Conservation (phyloP, 2,888 invertebrate genomes). For the Cylloceria caligata region DNA sequence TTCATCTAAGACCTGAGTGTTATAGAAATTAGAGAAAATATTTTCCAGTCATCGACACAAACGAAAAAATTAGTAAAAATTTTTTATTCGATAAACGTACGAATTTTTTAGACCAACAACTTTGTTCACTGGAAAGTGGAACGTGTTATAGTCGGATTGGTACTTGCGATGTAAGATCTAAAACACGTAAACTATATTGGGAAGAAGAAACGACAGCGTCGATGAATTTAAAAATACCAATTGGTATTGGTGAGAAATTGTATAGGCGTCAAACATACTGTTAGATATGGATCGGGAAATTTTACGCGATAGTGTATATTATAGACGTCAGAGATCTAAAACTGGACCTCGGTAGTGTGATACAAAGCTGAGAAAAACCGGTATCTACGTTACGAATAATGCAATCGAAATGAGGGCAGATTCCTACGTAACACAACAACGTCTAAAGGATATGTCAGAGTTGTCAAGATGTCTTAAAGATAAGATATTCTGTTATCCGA, state of each 20-base stretch:
- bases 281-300: constrained; percentile 13
- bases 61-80: too few species aligned
- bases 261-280: not conserved
- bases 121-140: too few species aligned
- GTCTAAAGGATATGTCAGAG: too few species aligned
- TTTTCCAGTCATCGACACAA: not conserved
- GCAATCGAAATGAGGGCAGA: constrained; percentile 11
- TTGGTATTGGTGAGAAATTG: not conserved
- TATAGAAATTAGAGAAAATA: not conserved
- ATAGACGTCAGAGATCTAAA: not conserved
- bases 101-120: too few species aligned
- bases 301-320: not conserved
- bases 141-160: too few species aligned
- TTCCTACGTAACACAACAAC: too few species aligned
- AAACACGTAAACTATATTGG: constrained; percentile 12
- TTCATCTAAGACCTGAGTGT: not conserved
- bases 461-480: too few species aligned
- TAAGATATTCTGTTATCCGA: too few species aligned
- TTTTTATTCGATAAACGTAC: too few species aligned
- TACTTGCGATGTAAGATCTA: constrained; percentile 10
- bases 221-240: too few species aligned
- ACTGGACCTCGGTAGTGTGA: not conserved
- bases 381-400: constrained; percentile 4
- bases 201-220: too few species aligned
- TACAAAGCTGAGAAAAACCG: not conserved